These are phyloP conservation scores for Cerceris rybyensis DNA, from an alignment of 2,888 invertebrate genomes.

Conservation along the genomic window DNA sequence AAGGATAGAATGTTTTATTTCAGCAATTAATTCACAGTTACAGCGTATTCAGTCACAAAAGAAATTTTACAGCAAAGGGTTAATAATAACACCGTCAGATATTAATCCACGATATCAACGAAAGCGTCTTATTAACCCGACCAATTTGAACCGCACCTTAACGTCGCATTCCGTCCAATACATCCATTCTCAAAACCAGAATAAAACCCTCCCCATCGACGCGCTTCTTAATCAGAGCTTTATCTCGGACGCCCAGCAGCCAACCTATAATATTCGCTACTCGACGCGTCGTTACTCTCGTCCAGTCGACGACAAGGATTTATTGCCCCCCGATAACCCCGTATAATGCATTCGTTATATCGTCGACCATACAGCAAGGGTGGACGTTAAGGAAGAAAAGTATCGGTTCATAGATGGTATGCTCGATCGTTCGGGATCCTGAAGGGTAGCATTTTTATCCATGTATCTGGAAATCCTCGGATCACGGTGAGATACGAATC, in stretches of 20 bases:
- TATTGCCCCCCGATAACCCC: conserved; percentile 44
- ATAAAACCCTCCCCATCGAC: conserved; percentile 33
- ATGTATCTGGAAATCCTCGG: conserved; percentile 15
- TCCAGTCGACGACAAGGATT: conserved; percentile 32
- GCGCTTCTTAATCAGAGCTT: conserved; percentile 42
- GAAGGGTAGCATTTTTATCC: conserved; percentile 28
- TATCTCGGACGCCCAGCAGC: conserved; percentile 37
- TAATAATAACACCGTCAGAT: not conserved
- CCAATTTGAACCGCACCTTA: not conserved
- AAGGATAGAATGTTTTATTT: too few species aligned
- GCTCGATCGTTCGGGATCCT: conserved; percentile 29
- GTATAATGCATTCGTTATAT: conserved; percentile 57
- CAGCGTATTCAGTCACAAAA: too few species aligned
- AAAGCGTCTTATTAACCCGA: conserved; percentile 1
- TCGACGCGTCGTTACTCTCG: conserved; percentile 46
- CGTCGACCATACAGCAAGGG: conserved; percentile 32
- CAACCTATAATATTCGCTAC: conserved; percentile 45
- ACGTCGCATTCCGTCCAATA: not conserved
- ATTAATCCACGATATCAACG: conserved; percentile 1
- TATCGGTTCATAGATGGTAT: conserved; percentile 28
- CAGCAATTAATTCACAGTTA: too few species aligned
- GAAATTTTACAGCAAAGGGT: too few species aligned
- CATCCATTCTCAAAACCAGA: not conserved
- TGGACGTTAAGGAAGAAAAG: conserved; percentile 17
- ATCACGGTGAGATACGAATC: conserved; percentile 49